phyloP scores from a whole-genome alignment of 2,113 vertebrate genomes.

The Eulemur macaco region DNA sequence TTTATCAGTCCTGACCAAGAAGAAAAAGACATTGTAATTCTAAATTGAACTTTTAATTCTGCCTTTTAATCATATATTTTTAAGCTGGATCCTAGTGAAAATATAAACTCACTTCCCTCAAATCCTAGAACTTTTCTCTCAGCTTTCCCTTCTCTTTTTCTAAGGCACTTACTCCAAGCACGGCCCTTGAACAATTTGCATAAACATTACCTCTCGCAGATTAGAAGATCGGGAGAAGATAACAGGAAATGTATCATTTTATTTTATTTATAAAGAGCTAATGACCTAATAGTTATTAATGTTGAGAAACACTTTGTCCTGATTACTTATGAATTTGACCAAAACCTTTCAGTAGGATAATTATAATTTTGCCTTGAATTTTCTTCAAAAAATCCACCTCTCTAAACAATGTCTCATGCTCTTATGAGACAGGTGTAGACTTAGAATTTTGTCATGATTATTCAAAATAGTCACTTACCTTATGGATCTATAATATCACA shows the following conservation, averaged over 20 bases:
- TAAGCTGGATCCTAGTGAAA: slow-evolving; percentile 9
- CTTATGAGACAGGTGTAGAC: background rate
- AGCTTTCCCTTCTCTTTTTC: background rate
- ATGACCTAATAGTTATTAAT: background rate
- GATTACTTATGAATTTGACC: background rate
- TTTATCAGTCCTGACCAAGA: slow-evolving; percentile 62
- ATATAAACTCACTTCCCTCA: background rate
- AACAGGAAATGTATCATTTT: background rate
- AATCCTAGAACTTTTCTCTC: background rate
- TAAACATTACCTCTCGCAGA: background rate
- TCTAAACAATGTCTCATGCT: background rate
- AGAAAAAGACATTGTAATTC: slow-evolving; percentile 46
- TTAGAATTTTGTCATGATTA: background rate
- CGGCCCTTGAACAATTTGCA: background rate
- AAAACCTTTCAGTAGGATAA: background rate
- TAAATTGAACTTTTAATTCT: slow-evolving; percentile 56
- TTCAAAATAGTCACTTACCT: background rate
- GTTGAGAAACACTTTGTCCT: background rate
- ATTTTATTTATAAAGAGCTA: background rate
- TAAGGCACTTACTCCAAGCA: background rate
- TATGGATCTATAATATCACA: background rate
- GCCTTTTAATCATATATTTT: slow-evolving; percentile 57
- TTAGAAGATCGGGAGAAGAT: background rate
- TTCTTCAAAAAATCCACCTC: background rate
- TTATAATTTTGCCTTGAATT: background rate